Evolutionary conservation across 1,140 invertebrate species (phyloP), one percentile per base, ranked within the genome.

Genomic region (Aradophagus sp.): DNA sequence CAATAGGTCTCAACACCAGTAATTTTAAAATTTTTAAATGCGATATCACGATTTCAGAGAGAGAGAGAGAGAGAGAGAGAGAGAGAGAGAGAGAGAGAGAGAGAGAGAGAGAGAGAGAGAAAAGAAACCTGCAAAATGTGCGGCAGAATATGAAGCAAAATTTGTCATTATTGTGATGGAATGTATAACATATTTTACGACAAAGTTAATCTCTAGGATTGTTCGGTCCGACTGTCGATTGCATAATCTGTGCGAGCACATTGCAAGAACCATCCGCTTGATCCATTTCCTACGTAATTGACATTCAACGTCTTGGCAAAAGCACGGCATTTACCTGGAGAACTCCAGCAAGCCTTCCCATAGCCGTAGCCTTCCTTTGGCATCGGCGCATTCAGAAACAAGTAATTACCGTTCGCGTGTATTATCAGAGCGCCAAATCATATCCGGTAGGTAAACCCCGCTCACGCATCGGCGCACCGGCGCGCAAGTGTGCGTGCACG

Each of bases 351-450:
- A n/a, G n/a, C n/a, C n/a, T n/a, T n/a, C n/a, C n/a, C n/a, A n/a
- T n/a, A n/a, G n/a, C n/a, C n/a, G n/a, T n/a, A 39, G 58, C 14
- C 39, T 23, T 32, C 20, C 45, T 58, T 55, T n/a, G n/a, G n/a
- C n/a, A n/a, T 56, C 20, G 41, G 56, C 36, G 48, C 70, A 72
- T 65, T 77, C 70, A 73, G 63, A 73, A 68, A 59, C 53, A 75
- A 77, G 65, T 74, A 77, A 77, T 77, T 65, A 59, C 55, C 45
- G 56, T 75, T 65, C 56, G 36, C 56, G 56, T 38, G 20, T 41
- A 44, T 32, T 23, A 68, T 12, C 44, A 45, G 47, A 31, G 26
- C 39, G 52, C 31, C 8, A 7, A 70, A 67, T 34, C 42, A 47
- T 53, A 41, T 44, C 47, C 36, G 26, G 29, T 20, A 20, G 39